A percentile compares a stretch with the other conserved stretches of the same genome.
Conservation (phyloP, 2,113 vertebrate species). For the Spermophilus dauricus region DNA sequence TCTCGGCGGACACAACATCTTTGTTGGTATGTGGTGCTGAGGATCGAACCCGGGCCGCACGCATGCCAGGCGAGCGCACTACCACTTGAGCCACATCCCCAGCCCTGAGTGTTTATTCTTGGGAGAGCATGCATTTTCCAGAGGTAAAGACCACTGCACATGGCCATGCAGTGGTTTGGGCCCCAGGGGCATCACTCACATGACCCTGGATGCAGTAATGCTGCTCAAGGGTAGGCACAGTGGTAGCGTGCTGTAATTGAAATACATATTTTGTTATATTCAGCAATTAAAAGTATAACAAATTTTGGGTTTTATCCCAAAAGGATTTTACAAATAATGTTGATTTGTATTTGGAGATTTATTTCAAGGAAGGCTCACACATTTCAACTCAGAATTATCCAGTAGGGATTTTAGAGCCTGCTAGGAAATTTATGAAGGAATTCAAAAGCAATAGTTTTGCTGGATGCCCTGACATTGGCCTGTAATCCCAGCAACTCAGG, state of each 20-base stretch:
- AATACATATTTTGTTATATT: neutral
- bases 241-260: neutral
- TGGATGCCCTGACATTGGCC: too few species aligned
- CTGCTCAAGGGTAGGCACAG: neutral
- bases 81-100: too few species aligned
- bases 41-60: too few species aligned
- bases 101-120: slow-evolving; percentile 11
- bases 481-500: too few species aligned
- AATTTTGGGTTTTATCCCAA: neutral
- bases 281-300: neutral
- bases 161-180: too few species aligned
- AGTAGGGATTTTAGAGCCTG: slow-evolving; percentile 19
- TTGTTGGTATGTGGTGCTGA: too few species aligned
- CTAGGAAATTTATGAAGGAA: slow-evolving; percentile 37
- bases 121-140: neutral
- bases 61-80: too few species aligned
- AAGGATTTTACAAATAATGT: slow-evolving; percentile 38
- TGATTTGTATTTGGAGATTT: slow-evolving; percentile 14
- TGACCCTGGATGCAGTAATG: neutral
- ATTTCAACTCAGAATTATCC: slow-evolving; percentile 36
- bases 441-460: slow-evolving; percentile 18
- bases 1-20: too few species aligned
- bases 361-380: slow-evolving; percentile 1
- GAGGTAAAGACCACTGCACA: neutral
- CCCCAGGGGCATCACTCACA: neutral